Evolutionary conservation across 1,140 invertebrate species (phyloP).

Genomic region (Ceratosolen solmsi): DNA sequence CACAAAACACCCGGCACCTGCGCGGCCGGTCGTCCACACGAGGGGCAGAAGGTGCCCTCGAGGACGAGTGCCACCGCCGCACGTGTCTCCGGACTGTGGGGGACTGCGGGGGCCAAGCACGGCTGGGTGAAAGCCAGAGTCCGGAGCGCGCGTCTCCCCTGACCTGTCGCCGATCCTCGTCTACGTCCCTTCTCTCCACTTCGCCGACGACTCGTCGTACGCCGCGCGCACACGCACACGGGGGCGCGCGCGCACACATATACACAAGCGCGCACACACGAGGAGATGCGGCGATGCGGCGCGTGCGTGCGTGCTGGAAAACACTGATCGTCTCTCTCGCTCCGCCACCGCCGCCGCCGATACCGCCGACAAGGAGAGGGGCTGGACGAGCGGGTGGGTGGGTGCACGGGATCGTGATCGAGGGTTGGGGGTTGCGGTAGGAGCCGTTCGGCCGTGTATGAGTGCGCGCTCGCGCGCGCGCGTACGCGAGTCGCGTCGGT

Average conservation of each 20-base stretch:
- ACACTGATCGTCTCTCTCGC: background rate
- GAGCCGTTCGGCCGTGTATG: too few relatives aligned
- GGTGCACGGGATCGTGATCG: too few relatives aligned
- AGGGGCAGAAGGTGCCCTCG: too few relatives aligned
- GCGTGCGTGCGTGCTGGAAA: background rate
- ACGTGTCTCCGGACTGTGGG: background rate
- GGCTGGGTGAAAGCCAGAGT: background rate
- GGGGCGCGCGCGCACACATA: background rate
- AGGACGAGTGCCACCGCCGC: background rate
- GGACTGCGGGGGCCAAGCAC: background rate
- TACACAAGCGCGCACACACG: background rate
- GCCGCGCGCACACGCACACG: background rate
- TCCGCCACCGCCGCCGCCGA: background rate
- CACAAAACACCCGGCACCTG: background rate
- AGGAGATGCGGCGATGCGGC: background rate
- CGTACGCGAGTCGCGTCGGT: too few relatives aligned
- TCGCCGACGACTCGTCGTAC: background rate
- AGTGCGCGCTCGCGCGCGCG: too few relatives aligned
- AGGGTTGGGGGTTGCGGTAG: too few relatives aligned
- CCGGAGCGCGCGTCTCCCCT: background rate
- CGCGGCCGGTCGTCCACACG: background rate
- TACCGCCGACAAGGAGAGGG: too few relatives aligned
- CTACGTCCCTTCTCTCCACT: background rate
- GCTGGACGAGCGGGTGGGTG: background rate
- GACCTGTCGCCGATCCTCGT: background rate